A percentile compares a stretch with the other conserved stretches of the same genome.
Evolutionary conservation across 1,140 invertebrate species (phyloP).

Genomic region (Diploscapter pachys): DNA sequence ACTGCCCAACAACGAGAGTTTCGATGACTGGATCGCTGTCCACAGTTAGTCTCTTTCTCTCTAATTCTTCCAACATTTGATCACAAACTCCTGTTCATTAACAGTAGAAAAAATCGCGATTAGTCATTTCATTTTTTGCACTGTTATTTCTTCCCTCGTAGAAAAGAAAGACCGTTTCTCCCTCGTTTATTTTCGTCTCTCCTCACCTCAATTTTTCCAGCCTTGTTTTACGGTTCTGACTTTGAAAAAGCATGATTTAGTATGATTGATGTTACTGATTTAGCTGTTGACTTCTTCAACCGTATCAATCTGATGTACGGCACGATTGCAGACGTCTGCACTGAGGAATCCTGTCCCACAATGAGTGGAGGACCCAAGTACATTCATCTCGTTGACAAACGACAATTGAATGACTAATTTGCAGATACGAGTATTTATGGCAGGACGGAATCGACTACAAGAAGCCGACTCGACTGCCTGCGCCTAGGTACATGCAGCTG

Average conservation of each 20-base stretch:
- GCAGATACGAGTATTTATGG: conserved; percentile 85
- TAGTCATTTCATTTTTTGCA: too few relatives aligned
- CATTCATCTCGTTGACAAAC: conserved; percentile 25
- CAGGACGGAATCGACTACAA: conserved; percentile 80
- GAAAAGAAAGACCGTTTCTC: conserved; percentile 1
- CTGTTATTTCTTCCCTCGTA: background rate
- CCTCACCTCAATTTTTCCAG: conserved; percentile 29
- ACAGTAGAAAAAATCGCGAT: too few relatives aligned
- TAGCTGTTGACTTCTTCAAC: conserved; percentile 94
- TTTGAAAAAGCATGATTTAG: conserved; percentile 39
- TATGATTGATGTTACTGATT: conserved; percentile 41
- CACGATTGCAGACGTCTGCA: conserved; percentile 82
- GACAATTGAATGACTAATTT: background rate
- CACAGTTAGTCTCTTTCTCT: conserved; percentile 70
- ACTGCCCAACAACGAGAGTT: conserved; percentile 78
- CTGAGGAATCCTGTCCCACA: conserved; percentile 78
- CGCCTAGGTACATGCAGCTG: conserved; percentile 78
- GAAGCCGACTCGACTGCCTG: conserved; percentile 81
- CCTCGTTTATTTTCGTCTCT: background rate
- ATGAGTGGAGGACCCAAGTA: conserved; percentile 78
- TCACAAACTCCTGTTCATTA: background rate
- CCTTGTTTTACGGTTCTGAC: conserved; percentile 13
- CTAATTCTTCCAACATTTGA: conserved; percentile 2
- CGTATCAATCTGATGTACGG: conserved; percentile 85
- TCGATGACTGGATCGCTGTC: conserved; percentile 91